phyloP scores from a whole-genome alignment of 2,888 invertebrate species.

The Diarsia dahlii region DNA sequence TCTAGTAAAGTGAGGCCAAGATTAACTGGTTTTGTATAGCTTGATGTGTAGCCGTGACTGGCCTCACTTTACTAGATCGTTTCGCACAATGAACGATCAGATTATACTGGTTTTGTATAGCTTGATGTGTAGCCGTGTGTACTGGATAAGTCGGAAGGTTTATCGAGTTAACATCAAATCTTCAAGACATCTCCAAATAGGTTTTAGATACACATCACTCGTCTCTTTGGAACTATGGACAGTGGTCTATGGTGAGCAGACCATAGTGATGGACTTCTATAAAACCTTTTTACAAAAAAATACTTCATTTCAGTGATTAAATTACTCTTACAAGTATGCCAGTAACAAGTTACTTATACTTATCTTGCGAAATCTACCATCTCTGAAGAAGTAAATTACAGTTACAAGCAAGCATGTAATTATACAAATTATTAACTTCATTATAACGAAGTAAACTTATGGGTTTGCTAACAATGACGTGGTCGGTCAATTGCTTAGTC shows the following conservation, averaged over 20 bases:
- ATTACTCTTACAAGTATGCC: neutral
- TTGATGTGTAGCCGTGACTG: too few relatives aligned
- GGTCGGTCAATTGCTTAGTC: neutral
- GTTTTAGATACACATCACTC: neutral
- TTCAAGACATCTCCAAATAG: neutral
- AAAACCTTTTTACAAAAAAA: neutral
- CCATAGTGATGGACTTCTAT: neutral
- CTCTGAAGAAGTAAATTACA: constrained; percentile 19
- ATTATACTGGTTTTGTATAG: too few relatives aligned
- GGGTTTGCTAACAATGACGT: constrained; percentile 5
- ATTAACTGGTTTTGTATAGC: too few relatives aligned
- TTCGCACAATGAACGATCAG: too few relatives aligned
- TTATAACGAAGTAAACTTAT: constrained; percentile 9
- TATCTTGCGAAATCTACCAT: constrained; percentile 14
- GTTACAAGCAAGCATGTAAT: constrained; percentile 5
- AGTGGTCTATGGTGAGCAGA: neutral
- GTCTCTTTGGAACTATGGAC: neutral
- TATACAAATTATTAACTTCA: constrained; percentile 21
- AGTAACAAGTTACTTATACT: neutral
- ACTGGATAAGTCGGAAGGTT: neutral
- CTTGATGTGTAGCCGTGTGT: too few relatives aligned
- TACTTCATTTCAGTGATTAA: neutral
- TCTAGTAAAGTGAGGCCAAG: too few relatives aligned
- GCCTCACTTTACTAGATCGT: too few relatives aligned
- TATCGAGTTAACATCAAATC: neutral